Conservation (phyloP, 1,140 invertebrate genomes). For the Paraescarpia echinospica region DNA sequence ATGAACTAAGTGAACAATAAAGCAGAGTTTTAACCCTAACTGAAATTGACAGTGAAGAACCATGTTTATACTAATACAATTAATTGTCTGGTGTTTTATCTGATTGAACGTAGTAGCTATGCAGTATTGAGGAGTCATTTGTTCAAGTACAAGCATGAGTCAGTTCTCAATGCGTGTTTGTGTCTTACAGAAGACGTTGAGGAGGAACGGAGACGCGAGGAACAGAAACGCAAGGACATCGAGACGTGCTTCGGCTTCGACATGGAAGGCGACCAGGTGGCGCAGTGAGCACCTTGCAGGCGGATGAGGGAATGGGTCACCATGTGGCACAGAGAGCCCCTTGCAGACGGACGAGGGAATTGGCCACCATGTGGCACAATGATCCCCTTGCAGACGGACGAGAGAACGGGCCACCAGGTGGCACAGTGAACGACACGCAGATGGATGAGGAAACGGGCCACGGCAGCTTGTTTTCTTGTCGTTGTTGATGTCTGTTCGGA, state of each 20-base stretch:
- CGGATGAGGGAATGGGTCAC: too few relatives aligned
- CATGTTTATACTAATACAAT: background rate
- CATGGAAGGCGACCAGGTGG: background rate
- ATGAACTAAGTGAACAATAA: background rate
- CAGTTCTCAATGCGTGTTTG: background rate
- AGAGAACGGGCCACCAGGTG: too few relatives aligned
- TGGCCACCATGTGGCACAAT: background rate
- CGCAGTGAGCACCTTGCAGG: background rate
- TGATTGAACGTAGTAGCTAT: too few relatives aligned
- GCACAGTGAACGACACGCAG: too few relatives aligned
- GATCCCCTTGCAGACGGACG: background rate
- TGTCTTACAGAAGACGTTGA: conserved; percentile 28
- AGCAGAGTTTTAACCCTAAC: background rate
- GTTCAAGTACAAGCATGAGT: too few relatives aligned
- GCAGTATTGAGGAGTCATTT: too few relatives aligned
- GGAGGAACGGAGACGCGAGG: conserved; percentile 56
- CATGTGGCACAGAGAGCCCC: too few relatives aligned
- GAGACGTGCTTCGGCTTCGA: conserved; percentile 85
- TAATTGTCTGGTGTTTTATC: too few relatives aligned
- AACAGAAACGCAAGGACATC: conserved; percentile 69
- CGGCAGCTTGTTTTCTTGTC: background rate
- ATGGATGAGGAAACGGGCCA: too few relatives aligned
- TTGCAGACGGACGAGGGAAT: too few relatives aligned
- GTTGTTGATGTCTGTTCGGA: background rate
- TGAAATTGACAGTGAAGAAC: background rate